phyloP scores from a whole-genome alignment of 2,113 vertebrate species.

The Callospermophilus lateralis region DNA sequence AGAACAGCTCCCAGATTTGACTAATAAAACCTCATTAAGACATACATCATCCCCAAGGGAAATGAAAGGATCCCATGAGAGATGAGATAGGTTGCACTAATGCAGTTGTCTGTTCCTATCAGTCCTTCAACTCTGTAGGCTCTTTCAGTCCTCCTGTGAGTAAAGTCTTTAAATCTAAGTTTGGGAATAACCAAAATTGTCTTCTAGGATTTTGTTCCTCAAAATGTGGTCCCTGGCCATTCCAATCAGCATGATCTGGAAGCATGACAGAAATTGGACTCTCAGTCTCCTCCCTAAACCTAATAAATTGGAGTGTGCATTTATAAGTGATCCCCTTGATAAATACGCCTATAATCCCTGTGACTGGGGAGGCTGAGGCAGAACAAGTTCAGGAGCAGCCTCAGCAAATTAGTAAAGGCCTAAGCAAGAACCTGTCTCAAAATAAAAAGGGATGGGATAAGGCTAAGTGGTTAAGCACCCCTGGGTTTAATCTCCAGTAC shows the following conservation, averaged over 20 bases:
- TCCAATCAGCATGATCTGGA: not conserved
- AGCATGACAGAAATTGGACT: accelerated
- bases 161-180: not conserved
- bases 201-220: not conserved
- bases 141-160: not conserved
- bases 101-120: not conserved
- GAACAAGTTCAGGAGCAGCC: too few relatives aligned
- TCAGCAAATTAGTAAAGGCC: too few relatives aligned
- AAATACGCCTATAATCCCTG: too few relatives aligned
- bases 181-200: not conserved
- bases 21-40: not conserved
- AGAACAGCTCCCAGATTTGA: constrained; percentile 6
- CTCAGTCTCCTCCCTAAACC: accelerated
- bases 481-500: too few relatives aligned
- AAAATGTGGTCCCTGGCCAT: not conserved
- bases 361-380: too few relatives aligned
- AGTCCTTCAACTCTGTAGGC: accelerated
- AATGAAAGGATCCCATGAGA: not conserved
- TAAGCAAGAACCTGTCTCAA: too few relatives aligned
- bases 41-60: not conserved
- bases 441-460: too few relatives aligned
- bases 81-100: not conserved
- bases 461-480: too few relatives aligned
- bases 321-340: too few relatives aligned
- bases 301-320: not conserved